These are phyloP conservation scores for Pissodes strobi DNA, from an alignment of 1,140 invertebrate genomes.

Conservation along the genomic window DNA sequence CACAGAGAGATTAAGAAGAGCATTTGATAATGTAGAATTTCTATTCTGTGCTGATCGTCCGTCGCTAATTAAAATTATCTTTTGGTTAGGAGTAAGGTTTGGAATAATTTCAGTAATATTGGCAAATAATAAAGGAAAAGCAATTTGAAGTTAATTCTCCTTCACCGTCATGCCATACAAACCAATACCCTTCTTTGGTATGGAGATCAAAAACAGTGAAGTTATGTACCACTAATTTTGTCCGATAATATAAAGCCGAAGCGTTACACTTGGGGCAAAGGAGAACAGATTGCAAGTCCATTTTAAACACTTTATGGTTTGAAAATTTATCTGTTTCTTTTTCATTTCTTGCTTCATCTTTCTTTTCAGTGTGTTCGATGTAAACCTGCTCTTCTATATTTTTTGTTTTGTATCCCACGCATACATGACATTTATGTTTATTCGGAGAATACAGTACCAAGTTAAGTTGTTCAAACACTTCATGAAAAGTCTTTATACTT, in stretches of 20 bases:
- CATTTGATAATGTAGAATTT: too few relatives aligned
- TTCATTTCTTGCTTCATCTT: neutral
- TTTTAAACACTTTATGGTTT: conserved; percentile 17
- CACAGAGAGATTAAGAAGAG: conserved; percentile 3
- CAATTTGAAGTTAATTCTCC: conserved; percentile 9
- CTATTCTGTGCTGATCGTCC: conserved; percentile 8
- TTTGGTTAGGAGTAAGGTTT: neutral
- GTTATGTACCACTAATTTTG: conserved; percentile 28
- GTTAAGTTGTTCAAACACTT: neutral
- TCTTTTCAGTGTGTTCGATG: neutral
- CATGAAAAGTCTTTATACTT: neutral
- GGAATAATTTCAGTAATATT: conserved; percentile 2
- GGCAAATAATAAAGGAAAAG: conserved; percentile 23
- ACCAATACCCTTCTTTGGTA: neutral
- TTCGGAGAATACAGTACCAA: neutral
- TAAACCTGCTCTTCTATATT: too few relatives aligned
- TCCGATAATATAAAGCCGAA: conserved; percentile 19
- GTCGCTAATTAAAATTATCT: conserved; percentile 7
- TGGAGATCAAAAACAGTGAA: conserved; percentile 23
- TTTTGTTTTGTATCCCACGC: too few relatives aligned
- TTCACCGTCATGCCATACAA: neutral
- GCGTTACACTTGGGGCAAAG: conserved; percentile 34
- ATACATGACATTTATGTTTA: conserved; percentile 1
- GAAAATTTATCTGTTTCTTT: conserved; percentile 16
- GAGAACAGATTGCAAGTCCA: conserved; percentile 30